These are phyloP conservation scores for Xenus cinereus DNA, from an alignment of 2,113 vertebrate genomes.

Conservation along the genomic window DNA sequence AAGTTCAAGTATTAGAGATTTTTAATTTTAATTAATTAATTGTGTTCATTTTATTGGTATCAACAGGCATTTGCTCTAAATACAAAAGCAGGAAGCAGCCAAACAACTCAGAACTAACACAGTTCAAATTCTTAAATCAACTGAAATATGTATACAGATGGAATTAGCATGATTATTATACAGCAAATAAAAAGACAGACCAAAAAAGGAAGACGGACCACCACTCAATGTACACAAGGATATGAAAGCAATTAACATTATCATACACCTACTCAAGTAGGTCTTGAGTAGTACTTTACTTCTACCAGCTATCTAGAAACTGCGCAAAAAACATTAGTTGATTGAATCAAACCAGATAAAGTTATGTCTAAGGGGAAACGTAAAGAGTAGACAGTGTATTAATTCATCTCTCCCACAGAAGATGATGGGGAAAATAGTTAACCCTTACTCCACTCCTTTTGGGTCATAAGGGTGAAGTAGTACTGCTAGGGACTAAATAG, in stretches of 20 bases:
- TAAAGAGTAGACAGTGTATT: neutral
- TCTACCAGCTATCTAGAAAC: neutral
- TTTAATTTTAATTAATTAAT: no score
- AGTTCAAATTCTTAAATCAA: neutral
- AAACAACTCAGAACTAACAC: neutral
- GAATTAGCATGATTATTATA: neutral
- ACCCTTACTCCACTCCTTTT: neutral
- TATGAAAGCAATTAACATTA: neutral
- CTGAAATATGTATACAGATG: neutral
- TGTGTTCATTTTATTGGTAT: neutral
- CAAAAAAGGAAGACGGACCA: neutral
- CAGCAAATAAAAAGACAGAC: neutral
- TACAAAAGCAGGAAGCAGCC: neutral
- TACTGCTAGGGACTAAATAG: neutral
- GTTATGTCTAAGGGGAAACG: neutral
- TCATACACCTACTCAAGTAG: neutral
- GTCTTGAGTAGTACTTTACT: neutral
- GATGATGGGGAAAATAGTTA: neutral
- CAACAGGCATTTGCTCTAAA: neutral
- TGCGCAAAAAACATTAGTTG: rapidly evolving
- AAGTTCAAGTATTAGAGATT: neutral
- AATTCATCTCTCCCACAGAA: neutral
- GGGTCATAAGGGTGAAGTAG: neutral
- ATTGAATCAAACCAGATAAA: neutral
- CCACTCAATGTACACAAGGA: neutral